Conservation (phyloP, 2,888 invertebrate genomes). For the Tiphia femorata region DNA sequence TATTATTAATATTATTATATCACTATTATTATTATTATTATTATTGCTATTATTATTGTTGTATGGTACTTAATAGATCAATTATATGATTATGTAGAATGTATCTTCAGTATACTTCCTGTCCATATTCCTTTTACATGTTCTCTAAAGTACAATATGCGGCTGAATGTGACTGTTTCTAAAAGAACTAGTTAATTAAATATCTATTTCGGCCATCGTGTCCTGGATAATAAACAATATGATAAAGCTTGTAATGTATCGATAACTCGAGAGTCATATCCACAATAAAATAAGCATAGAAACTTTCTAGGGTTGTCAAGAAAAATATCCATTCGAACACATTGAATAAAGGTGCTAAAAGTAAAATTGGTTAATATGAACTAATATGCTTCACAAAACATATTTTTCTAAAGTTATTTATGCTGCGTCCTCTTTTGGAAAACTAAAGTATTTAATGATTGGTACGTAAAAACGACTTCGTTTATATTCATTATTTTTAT, state of each 20-base stretch:
- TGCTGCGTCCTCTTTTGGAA: neutral
- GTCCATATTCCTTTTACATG: constrained; percentile 13
- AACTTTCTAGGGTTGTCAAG: too few species aligned
- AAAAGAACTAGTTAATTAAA: too few species aligned
- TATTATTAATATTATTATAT: constrained; percentile 23
- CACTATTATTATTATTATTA: constrained; percentile 20
- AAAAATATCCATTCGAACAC: too few species aligned
- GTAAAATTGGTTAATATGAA: too few species aligned
- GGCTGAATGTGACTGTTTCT: too few species aligned
- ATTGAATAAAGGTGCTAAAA: too few species aligned
- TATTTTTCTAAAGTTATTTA: neutral
- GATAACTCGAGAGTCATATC: too few species aligned
- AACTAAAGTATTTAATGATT: neutral
- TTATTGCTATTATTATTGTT: constrained; percentile 10
- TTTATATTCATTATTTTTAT: constrained; percentile 58
- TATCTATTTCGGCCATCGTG: too few species aligned
- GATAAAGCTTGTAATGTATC: too few species aligned
- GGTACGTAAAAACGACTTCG: neutral
- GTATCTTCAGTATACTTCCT: neutral
- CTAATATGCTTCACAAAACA: neutral
- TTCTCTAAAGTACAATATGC: too few species aligned
- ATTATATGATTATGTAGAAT: constrained; percentile 27
- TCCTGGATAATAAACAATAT: too few species aligned
- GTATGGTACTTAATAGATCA: constrained; percentile 47
- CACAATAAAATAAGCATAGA: too few species aligned